Evolutionary conservation across 1,140 invertebrate genomes (phyloP), one percentile per base, ranked within the genome.

Genomic region (Drosophila bipectinata): DNA sequence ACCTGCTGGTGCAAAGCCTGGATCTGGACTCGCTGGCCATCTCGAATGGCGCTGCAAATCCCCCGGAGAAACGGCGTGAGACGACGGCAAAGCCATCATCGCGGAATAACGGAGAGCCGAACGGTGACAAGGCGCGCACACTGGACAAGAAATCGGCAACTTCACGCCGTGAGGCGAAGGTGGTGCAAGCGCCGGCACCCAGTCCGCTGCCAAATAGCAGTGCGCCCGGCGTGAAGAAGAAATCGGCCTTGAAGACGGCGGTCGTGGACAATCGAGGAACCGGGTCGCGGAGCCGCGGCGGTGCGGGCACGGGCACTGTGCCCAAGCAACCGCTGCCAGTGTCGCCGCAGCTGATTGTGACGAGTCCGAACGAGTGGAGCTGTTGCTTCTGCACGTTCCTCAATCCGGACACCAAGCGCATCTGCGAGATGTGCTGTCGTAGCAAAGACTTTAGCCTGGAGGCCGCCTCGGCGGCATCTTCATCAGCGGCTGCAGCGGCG

Each of bases 371-470:
- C 47, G 91, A 92, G 30, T 96, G 96, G 96, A 93, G 94, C 60
- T 96, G 95, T 89, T 92, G 92, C 0, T 93, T 93, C 28, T 96
- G 96, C 90, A 96, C 95, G 15, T 96, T 93, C 91, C 90, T 95
- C 2, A 96, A 96, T 90, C 76, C 92, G 3, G 77, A 90, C 4
- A 82, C 91, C 0, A 93, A 87, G 48, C 93, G 94, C 24, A 94
- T 96, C 69, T 96, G 96, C 85, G 95, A 95, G 61, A 96, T 96
- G 93, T 96, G 96, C 81, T 93, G 93, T 21, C 95, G 95, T 77
- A 91, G 82, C 52, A 91, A 91, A 73, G 90, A 92, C 52, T 91
- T 89, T 26, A 90, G 81, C 60, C 55, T 83, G 30, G 83, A 91
- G 62, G 85, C 82, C 21, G 78, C 79, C 10, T 30, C 72, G 41